Evolutionary conservation across 1,140 invertebrate genomes (phyloP), one percentile per base, ranked within the genome.

Genomic region (Solen grandis): DNA sequence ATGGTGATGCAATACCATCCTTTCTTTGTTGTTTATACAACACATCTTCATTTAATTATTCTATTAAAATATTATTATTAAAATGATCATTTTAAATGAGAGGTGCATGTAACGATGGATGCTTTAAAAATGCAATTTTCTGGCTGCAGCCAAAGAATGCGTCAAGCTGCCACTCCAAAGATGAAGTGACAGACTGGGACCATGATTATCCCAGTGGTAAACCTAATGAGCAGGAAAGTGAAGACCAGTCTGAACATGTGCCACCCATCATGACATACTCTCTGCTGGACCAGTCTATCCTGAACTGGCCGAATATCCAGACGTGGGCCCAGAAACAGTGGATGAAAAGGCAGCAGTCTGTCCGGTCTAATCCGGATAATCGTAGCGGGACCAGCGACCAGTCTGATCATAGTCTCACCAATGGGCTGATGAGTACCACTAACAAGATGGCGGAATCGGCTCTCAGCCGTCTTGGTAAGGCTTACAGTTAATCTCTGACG

Each of bases 311-410:
- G 60, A 88, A 85, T 38, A 89, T 92, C 25, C 91, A 91, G 84
- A 87, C 90, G 59, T 92, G 91, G 91, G 91, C 91, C 22, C 89
- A 91, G 81, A 90, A 90, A 81, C 88, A 91, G 75, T 91, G 90
- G 90, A 83, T 88, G 19, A 92, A 91, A 75, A 83, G 88, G 8
- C 88, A 92, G 63, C 87, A 89, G 50, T 77, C 86, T 10, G 66
- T 68, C 0, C 46, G 83, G 10, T 76, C 25, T 84, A 29, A 29
- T 4, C 29, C 57, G 16, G 57, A 60, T 27, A 60, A 29, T 29
- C n/a, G 85, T 8, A 83, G 84, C 52, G 62, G 79, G 52, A 74
- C 83, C 77, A 84, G 82, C 36, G 80, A 85, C 1, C 85, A 86
- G 60, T 69, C 78, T 74, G 76, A 79, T 62, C 41, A 46, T 19